Base-by-base conservation (phyloP, 1,140 invertebrate genomes). In the Vanessa atalanta region DNA sequence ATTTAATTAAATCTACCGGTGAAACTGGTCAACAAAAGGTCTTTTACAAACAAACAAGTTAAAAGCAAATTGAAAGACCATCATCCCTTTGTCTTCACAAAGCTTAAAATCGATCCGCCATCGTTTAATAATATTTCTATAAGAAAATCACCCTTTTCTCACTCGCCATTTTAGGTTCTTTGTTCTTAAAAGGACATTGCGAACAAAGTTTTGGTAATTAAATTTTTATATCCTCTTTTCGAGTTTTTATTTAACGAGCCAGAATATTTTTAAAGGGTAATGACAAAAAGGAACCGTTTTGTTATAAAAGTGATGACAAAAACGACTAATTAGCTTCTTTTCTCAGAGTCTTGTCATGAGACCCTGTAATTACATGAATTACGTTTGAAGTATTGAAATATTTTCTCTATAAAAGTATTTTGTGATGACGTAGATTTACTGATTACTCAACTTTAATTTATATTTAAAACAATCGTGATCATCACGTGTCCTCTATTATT, bases 81-180 rank as follows among this genome's bases (percentile, higher is more conserved):
- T 70, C 67, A 76, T 77, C 77, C 75, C 79, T 85, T 88, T 88
- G 81, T 88, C 78, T 82, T 68, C 67, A 31, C 51, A 63, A 72
- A 80, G 77, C 79, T 78, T 73, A 77, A 79, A 83, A 88, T 88
- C 86, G 85, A 90, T 87, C 82, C 78, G 63, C 78, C 77, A 79
- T 81, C 88, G 83, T 84, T 88, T 84, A 85, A 87, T 85, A 85
- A 88, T 89, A 85, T 84, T 89, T 81, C 84, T 81, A 83, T 86
- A 88, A 86, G 85, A 84, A 86, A 80, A 83, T 82, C 83, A 79
- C 73, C 76, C 83, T 79, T 81, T 61, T 78, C 64, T 63, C 72
- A 82, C 75, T 76, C 76, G 63, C 70, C 74, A 78, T 72, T 84
- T 79, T 83, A 81, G 78, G 79, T 81, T 75, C 79, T 88, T 87